These are phyloP conservation scores for Pyrgilauda ruficollis DNA, from an alignment of 2,113 vertebrate species.

Conservation along the genomic window DNA sequence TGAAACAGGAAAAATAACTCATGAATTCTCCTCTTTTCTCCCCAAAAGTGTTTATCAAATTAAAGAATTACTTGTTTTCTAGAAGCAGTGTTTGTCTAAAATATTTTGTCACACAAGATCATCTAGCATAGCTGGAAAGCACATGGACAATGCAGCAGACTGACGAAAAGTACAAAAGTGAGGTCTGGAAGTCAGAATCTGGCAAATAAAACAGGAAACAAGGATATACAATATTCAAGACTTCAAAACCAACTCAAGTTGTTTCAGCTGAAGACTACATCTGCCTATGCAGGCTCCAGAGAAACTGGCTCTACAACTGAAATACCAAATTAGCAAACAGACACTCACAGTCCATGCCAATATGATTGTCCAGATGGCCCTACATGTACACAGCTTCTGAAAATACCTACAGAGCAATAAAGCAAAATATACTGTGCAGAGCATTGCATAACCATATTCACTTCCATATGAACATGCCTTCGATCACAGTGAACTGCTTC, in stretches of 20 bases:
- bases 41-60: background rate
- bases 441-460: background rate
- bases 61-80: background rate
- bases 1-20: background rate
- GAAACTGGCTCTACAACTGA: background rate
- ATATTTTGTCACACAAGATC: background rate
- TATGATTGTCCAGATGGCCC: background rate
- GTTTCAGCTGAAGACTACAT: background rate
- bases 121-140: background rate
- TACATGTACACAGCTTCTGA: background rate
- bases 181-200: background rate
- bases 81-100: background rate
- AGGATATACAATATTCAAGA: background rate
- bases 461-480: background rate
- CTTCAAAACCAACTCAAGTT: background rate
- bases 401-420: slow-evolving; percentile 2
- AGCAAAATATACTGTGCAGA: background rate
- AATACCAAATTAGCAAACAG: background rate
- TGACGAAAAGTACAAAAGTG: background rate
- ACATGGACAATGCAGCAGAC: background rate
- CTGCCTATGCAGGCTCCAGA: background rate
- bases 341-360: background rate
- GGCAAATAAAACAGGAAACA: background rate
- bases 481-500: background rate
- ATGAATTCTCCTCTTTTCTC: background rate